A percentile compares a stretch with the other conserved stretches of the same genome.
These are phyloP conservation scores for Brachyhypopomus gauderio DNA, from an alignment of 2,113 vertebrate species.

Conservation along the genomic window DNA sequence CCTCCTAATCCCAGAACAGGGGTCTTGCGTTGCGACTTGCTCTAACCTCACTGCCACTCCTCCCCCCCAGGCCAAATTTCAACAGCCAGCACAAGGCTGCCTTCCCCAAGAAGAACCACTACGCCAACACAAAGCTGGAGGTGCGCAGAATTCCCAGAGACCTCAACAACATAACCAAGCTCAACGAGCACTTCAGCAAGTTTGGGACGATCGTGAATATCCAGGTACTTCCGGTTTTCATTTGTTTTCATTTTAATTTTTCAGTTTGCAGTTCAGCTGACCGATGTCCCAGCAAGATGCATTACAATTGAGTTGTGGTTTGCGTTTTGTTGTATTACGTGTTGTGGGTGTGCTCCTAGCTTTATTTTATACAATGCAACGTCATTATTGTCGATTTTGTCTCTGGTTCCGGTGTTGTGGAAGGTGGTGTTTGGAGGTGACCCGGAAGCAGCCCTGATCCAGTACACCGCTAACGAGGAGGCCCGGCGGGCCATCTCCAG, in stretches of 20 bases:
- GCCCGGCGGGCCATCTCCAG: constrained; percentile 93
- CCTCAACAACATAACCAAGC: constrained; percentile 93
- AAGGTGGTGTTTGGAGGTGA: constrained; percentile 95
- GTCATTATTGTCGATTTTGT: neutral
- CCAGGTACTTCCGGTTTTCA: constrained; percentile 76
- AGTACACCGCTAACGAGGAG: constrained; percentile 90
- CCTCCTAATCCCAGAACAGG: too few relatives aligned
- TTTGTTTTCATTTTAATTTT: neutral
- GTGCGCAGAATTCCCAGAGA: constrained; percentile 94
- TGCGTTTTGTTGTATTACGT: neutral
- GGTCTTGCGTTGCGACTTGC: too few relatives aligned
- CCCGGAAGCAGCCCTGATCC: constrained; percentile 91
- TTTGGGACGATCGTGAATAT: constrained; percentile 98
- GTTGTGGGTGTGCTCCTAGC: too few relatives aligned
- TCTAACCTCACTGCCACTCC: neutral
- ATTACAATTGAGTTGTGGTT: too few relatives aligned
- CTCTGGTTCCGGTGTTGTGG: constrained; percentile 14
- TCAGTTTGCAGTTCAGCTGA: too few relatives aligned
- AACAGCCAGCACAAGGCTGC: constrained; percentile 87
- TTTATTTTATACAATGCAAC: too few relatives aligned
- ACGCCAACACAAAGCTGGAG: constrained; percentile 93
- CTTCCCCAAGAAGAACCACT: constrained; percentile 89
- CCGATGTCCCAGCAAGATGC: too few relatives aligned
- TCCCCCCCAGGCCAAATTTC: constrained; percentile 80
- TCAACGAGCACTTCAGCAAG: constrained; percentile 98